Base-by-base conservation (phyloP, 1,140 invertebrate species). In the Achroia grisella region DNA sequence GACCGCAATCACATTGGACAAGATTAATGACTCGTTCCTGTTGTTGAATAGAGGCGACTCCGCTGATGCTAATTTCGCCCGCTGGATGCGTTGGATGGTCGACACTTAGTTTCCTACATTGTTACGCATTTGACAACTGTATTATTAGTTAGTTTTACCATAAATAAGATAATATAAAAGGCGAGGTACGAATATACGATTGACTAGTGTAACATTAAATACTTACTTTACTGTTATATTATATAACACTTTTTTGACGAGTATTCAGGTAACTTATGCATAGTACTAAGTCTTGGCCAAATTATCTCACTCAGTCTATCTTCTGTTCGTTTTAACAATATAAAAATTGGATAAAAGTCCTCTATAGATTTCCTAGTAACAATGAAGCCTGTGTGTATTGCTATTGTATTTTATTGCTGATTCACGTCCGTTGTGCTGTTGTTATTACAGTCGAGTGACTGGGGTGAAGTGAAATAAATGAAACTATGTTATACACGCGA, bases 391-490 rank as follows among this genome's bases (percentile, higher is more conserved):
- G 40, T 49, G 46, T 39, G 43, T 51, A 57, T 67, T 45, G 57
- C 58, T 51, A 62, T 67, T 65, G 55, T 67, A 72, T 72, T 72
- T 67, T 73, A 76, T 72, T 65, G 66, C 71, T 73, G 64, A 73
- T 70, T 76, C 66, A 70, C 58, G 56, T 71, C 65, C 55, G 52
- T 45, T 52, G 58, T 62, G 61, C 57, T 65, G 63, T 73, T 76
- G 70, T 80, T 75, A 71, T 82, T 77, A 70, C 78, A 72, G 61
- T 69, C 63, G 69, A 77, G 50, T 70, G 70, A 74, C 54, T 79
- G 62, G 71, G 65, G 59, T 77, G 73, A 77, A 82, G 75, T 74
- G 70, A 76, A 79, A 82, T 82, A 79, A 82, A 82, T 82, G 75
- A 78, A 78, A 82, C 73, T 75, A 73, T 70, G 67, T 73, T 77